These are phyloP conservation scores for Limnephilus marmoratus DNA, from an alignment of 2,888 invertebrate species.

Conservation along the genomic window DNA sequence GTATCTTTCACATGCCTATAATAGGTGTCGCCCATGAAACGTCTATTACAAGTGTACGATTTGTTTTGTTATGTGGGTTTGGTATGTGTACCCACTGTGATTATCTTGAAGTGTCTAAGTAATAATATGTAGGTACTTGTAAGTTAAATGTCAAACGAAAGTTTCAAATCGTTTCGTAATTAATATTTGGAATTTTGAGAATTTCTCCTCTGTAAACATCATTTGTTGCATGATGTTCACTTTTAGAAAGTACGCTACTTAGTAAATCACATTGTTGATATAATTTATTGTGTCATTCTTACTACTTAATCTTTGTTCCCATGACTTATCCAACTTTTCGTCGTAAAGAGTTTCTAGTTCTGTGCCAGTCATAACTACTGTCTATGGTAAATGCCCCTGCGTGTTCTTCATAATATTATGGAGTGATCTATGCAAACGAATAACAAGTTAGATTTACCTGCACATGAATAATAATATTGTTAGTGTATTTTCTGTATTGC, in stretches of 20 bases:
- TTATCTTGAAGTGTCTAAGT: background rate
- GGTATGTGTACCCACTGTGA: background rate
- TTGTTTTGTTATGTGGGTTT: background rate
- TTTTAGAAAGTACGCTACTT: conserved; percentile 36
- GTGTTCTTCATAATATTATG: background rate
- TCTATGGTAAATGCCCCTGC: background rate
- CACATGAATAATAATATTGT: background rate
- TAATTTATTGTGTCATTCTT: conserved; percentile 35
- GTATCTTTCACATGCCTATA: background rate
- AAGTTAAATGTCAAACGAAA: conserved; percentile 25
- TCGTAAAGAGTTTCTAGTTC: background rate
- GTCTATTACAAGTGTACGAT: background rate
- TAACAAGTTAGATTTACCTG: background rate
- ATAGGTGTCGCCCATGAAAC: background rate
- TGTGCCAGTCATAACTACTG: background rate
- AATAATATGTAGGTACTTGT: background rate
- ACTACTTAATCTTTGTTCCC: conserved; percentile 24
- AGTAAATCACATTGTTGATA: conserved; percentile 37
- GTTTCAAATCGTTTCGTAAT: conserved; percentile 25
- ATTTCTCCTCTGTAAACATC: conserved; percentile 28
- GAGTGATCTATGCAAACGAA: background rate
- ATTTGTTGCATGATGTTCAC: conserved; percentile 1
- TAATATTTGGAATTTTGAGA: conserved; percentile 23
- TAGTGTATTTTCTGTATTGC: background rate
- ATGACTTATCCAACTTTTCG: conserved; percentile 25